Conservation (phyloP, 2,888 invertebrate species). For the Quadroppia sp. region DNA sequence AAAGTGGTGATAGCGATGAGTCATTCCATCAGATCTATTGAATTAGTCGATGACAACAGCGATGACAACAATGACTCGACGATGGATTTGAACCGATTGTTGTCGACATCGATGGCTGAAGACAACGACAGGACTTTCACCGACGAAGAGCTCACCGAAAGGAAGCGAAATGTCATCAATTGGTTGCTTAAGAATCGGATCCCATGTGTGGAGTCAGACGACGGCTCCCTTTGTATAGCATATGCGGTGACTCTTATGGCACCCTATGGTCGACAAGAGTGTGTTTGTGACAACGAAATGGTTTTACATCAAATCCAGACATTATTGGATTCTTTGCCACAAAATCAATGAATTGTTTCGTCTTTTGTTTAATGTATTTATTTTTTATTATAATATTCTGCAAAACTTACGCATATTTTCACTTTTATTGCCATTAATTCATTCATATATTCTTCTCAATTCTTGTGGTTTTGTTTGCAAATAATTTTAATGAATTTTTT, state of each 20-base stretch:
- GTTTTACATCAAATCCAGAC: neutral
- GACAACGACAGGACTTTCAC: neutral
- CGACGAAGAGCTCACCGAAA: neutral
- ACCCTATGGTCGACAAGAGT: neutral
- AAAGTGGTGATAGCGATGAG: neutral
- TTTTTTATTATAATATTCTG: too few species aligned
- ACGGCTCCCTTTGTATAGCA: neutral
- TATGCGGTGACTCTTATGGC: neutral
- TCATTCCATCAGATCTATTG: neutral
- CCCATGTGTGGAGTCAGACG: neutral
- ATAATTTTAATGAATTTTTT: too few species aligned
- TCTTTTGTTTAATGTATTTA: too few species aligned
- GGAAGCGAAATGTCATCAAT: neutral
- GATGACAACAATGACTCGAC: neutral
- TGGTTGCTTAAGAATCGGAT: constrained; percentile 5
- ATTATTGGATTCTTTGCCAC: too few species aligned
- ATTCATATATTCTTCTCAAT: too few species aligned
- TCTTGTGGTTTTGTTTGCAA: too few species aligned
- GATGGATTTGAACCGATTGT: neutral
- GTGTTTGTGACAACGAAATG: constrained; percentile 6
- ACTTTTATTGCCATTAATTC: too few species aligned
- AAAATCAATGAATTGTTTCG: too few species aligned
- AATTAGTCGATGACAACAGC: neutral
- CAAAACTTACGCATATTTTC: too few species aligned
- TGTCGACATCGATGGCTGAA: neutral